A percentile compares a stretch with the other conserved stretches of the same genome.
phyloP scores from a whole-genome alignment of 2,113 vertebrate species.

The Sceloporus undulatus region DNA sequence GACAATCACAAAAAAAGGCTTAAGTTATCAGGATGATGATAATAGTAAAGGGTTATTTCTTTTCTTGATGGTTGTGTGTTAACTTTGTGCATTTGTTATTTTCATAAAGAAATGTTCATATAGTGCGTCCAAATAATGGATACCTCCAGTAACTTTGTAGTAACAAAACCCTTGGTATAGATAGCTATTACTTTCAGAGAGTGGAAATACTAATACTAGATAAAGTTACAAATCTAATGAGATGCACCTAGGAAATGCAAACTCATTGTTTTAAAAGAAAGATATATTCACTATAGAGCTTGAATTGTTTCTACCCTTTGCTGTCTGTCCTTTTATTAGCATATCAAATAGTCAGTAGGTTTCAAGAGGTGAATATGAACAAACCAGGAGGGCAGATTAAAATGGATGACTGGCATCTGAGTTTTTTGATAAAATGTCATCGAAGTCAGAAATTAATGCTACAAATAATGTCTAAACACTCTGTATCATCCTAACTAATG shows the following conservation, averaged over 20 bases:
- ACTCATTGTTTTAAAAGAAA: not conserved
- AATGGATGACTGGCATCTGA: not conserved
- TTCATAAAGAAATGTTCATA: not conserved
- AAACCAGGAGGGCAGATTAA: accelerated
- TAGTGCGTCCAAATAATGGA: not conserved
- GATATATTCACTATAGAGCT: not conserved
- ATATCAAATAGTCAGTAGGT: not conserved
- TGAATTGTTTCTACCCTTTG: not conserved
- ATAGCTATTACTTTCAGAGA: not conserved
- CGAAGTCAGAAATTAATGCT: accelerated
- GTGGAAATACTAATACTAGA: not conserved
- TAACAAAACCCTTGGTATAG: not conserved
- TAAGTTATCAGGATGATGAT: no score
- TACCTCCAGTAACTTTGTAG: no score
- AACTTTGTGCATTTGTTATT: not conserved
- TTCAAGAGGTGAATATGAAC: not conserved
- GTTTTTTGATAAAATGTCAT: not conserved
- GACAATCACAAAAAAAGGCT: no score
- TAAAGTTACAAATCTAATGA: not conserved
- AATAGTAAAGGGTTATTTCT: no score
- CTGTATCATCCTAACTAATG: not conserved
- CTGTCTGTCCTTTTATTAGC: not conserved
- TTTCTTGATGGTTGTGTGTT: not conserved
- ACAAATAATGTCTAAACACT: not conserved
- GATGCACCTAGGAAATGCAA: not conserved